Conservation (phyloP, 92 coral and sea anemone species). For the Pocillopora grandis region DNA sequence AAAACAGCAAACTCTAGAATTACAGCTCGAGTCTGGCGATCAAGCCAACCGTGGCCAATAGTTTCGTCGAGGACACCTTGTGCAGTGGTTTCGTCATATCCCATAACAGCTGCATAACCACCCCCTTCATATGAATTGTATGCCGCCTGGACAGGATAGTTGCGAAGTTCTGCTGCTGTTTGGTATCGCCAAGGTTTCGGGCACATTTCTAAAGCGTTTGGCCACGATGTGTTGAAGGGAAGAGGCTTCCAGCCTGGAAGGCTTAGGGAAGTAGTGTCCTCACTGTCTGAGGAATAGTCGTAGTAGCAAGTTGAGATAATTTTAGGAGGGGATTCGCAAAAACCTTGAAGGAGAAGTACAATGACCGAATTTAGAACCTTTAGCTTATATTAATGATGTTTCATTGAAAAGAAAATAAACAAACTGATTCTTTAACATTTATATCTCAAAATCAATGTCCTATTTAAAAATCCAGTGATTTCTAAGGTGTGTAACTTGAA, state of each 20-base stretch:
- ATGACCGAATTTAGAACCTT: not conserved
- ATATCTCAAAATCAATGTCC: too few species aligned
- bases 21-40: conserved; percentile 54
- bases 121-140: conserved; percentile 43
- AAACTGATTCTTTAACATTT: too few species aligned
- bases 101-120: conserved; percentile 50
- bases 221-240: conserved; percentile 39
- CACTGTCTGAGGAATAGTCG: conserved; percentile 29
- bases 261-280: conserved; percentile 28
- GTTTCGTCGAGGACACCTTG: conserved; percentile 33
- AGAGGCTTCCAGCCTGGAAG: conserved; percentile 48
- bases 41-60: conserved; percentile 47
- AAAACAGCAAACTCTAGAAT: conserved; percentile 53
- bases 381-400: not conserved
- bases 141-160: conserved; percentile 23
- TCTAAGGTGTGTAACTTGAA: too few species aligned
- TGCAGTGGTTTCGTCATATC: conserved; percentile 54
- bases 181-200: conserved; percentile 59
- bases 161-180: conserved; percentile 7
- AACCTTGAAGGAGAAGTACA: not conserved
- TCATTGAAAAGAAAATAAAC: too few species aligned
- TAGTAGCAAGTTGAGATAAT: conserved; percentile 16
- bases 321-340: not conserved
- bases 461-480: too few species aligned
- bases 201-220: conserved; percentile 41